Evolutionary conservation across 2,888 invertebrate species (phyloP), one percentile per base, ranked within the genome.

Genomic region (Andrena camellia): DNA sequence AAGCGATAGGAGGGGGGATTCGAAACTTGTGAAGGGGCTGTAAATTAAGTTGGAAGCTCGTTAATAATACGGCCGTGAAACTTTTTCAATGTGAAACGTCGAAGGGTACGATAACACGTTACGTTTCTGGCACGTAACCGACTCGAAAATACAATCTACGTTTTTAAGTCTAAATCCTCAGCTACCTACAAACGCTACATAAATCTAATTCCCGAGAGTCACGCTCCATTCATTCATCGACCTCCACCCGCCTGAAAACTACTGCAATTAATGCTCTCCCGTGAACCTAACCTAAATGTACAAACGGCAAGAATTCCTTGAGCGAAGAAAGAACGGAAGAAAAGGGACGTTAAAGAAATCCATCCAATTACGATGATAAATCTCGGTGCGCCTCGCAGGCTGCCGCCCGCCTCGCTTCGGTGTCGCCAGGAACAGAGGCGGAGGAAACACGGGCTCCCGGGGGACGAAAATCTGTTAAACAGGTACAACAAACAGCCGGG

Each of bases 1-100:
- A 63, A 72, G 31, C 52, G 74, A 71, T 66, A 57, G n/a, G 10
- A 4, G 50, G 17, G 42, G 42, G n/a, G 67, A 52, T 64, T 71
- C 75, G 42, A 29, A 42, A 57, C 63, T 81, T 20, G 48, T 42
- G 31, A 54, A 72, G 60, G 23, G 52, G 33, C 20, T 29, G 33
- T 54, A 77, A 72, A 81, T 75, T 71, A 42, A 76, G 68, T 33
- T 50, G 31, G 26, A 54, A 48, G 71, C 76, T 81, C 72, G 68
- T 80, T 42, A 67, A 75, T 67, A 75, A 70, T 67, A 48, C 29
- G 62, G n/a, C 20, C 42, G 13, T 10, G 26, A 62, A 75, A 82
- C 52, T 70, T 74, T 33, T 57, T 33, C 54, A 42, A 48, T 33
- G 23, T 20, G 17, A 72, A 72, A 73, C 59, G 20, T 63, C 59